A percentile compares a stretch with the other conserved stretches of the same genome.
Evolutionary conservation across 1,140 invertebrate genomes (phyloP).

Genomic region (Anastrepha ludens): DNA sequence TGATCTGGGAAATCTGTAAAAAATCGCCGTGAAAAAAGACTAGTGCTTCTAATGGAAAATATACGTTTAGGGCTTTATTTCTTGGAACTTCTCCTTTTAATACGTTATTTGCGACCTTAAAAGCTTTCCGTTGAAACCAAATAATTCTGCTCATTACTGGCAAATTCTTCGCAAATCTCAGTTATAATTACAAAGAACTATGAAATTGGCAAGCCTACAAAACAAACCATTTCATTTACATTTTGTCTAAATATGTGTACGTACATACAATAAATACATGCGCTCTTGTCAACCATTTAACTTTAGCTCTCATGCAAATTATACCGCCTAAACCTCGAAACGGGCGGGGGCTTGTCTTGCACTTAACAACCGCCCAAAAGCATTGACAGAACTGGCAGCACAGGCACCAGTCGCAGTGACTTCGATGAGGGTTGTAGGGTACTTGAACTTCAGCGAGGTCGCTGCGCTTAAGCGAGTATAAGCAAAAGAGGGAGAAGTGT

Average conservation of each 20-base stretch:
- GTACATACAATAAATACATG: neutral
- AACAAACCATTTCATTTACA: neutral
- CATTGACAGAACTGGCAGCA: neutral
- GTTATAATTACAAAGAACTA: neutral
- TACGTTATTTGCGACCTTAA: neutral
- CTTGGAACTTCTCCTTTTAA: neutral
- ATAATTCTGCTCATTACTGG: neutral
- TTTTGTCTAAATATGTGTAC: neutral
- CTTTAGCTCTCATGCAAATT: slow-evolving; percentile 26
- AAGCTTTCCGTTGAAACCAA: neutral
- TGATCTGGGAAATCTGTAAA: too few relatives aligned
- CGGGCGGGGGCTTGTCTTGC: slow-evolving; percentile 3
- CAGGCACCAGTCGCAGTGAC: slow-evolving; percentile 1
- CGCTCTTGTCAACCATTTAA: slow-evolving; percentile 17
- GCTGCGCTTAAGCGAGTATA: slow-evolving; percentile 36
- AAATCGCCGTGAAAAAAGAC: too few relatives aligned
- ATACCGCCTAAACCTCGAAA: neutral
- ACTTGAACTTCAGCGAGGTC: slow-evolving; percentile 50
- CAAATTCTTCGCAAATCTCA: slow-evolving; percentile 14
- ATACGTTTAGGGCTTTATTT: too few relatives aligned
- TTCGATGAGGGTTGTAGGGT: slow-evolving; percentile 46
- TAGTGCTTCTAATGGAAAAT: too few relatives aligned
- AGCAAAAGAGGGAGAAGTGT: neutral
- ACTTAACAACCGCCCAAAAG: slow-evolving; percentile 17
- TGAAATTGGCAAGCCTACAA: slow-evolving; percentile 23